These are phyloP conservation scores for Toxostoma redivivum DNA, from an alignment of 2,113 vertebrate genomes.

Conservation along the genomic window DNA sequence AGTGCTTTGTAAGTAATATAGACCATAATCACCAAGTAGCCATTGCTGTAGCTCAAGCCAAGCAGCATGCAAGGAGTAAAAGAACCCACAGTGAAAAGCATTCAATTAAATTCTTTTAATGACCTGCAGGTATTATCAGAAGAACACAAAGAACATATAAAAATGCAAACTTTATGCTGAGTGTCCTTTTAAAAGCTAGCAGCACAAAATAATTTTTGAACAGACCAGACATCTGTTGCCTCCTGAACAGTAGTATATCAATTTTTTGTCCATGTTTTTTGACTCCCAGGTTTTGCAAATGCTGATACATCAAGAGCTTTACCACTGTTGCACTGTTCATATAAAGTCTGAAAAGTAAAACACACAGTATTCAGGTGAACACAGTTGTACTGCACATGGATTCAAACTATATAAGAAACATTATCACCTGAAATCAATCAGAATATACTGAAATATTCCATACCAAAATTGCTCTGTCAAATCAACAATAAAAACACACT, in stretches of 20 bases:
- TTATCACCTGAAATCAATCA: background rate
- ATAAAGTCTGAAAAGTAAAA: conserved; percentile 77
- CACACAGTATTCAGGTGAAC: background rate
- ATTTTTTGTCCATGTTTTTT: conserved; percentile 62
- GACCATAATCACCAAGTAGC: background rate
- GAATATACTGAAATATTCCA: background rate
- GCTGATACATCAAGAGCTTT: conserved; percentile 71
- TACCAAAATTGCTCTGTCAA: background rate
- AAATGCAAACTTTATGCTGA: background rate
- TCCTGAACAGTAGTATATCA: conserved; percentile 25
- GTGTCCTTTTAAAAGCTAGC: conserved; percentile 36
- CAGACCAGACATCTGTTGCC: background rate
- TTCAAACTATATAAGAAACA: background rate
- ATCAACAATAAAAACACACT: background rate
- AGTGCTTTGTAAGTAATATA: background rate
- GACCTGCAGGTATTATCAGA: background rate
- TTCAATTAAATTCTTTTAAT: background rate
- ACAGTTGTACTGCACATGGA: background rate
- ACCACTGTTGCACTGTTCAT: conserved; percentile 76
- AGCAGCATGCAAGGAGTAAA: background rate
- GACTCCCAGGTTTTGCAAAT: conserved; percentile 59
- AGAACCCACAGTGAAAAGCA: background rate
- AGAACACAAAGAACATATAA: background rate
- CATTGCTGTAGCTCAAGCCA: background rate
- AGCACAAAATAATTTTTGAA: background rate